Conservation (phyloP, 2,888 invertebrate genomes). For the Lepetodrilus schrolli region DNA sequence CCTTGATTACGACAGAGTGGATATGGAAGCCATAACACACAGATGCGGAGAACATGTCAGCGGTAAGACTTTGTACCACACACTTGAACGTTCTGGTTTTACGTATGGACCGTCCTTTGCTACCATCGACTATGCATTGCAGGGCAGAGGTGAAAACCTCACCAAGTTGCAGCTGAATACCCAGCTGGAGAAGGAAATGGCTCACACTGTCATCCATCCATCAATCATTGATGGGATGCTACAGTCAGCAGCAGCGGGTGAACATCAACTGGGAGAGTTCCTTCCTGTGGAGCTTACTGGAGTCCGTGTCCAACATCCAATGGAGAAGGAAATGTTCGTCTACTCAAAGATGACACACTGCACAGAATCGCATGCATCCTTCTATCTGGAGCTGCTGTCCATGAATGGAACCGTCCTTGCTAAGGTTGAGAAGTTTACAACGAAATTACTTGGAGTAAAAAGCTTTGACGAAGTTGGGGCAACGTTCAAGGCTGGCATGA, state of each 20-base stretch:
- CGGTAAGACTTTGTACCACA: not conserved
- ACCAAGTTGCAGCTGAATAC: not conserved
- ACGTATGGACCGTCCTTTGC: slow-evolving; percentile 11
- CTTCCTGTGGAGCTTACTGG: slow-evolving; percentile 11
- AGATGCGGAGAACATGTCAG: not conserved
- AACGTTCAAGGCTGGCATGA: not conserved
- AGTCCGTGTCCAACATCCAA: not conserved
- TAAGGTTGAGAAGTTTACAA: not conserved
- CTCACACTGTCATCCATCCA: slow-evolving; percentile 27
- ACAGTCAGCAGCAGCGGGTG: not conserved
- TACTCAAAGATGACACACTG: not conserved
- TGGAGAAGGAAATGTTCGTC: slow-evolving; percentile 14
- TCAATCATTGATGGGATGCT: slow-evolving; percentile 28
- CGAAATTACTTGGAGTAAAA: not conserved
- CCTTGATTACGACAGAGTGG: not conserved
- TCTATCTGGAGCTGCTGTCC: not conserved
- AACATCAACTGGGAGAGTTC: not conserved
- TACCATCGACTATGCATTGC: not conserved
- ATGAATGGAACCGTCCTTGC: slow-evolving; percentile 8
- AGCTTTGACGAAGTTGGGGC: not conserved
- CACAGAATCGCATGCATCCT: not conserved
- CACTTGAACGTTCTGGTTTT: not conserved
- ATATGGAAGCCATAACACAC: not conserved
- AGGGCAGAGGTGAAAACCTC: not conserved
- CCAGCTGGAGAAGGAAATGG: slow-evolving; percentile 12